A percentile compares a stretch with the other conserved stretches of the same genome.
These are phyloP conservation scores for Orchesella flavescens DNA, from an alignment of 2,888 invertebrate genomes.

Conservation along the genomic window DNA sequence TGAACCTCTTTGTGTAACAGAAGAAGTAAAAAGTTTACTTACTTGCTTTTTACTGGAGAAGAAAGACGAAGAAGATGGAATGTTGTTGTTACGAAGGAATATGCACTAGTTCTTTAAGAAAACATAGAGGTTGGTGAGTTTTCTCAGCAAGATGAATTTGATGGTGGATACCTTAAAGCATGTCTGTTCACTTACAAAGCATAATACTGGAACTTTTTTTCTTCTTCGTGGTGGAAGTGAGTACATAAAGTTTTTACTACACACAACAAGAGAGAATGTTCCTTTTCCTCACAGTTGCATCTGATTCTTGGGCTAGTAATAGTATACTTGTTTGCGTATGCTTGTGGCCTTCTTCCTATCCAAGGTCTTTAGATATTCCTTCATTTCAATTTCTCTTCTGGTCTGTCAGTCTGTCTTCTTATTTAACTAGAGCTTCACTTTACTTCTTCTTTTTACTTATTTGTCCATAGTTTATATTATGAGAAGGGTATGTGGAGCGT, in stretches of 20 bases:
- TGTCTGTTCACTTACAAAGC: slow-evolving; percentile 27
- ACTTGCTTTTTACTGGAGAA: slow-evolving; percentile 52
- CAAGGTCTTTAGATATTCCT: slow-evolving; percentile 51
- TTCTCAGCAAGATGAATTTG: slow-evolving; percentile 10
- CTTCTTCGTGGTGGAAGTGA: slow-evolving; percentile 10
- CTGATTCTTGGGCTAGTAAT: no score
- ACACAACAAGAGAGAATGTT: slow-evolving; percentile 21
- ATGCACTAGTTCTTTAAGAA: slow-evolving; percentile 56
- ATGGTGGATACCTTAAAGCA: slow-evolving; percentile 30
- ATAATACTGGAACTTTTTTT: background rate
- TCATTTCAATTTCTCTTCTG: slow-evolving; percentile 46
- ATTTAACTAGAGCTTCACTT: slow-evolving; percentile 41
- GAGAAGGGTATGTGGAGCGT: slow-evolving; percentile 30
- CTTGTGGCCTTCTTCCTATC: slow-evolving; percentile 48
- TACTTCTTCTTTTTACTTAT: slow-evolving; percentile 18
- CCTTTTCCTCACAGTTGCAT: no score
- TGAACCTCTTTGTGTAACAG: slow-evolving; percentile 30
- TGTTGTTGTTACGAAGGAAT: slow-evolving; percentile 57
- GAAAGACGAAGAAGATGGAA: slow-evolving; percentile 45
- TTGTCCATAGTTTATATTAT: slow-evolving; percentile 24
- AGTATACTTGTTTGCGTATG: slow-evolving; percentile 29
- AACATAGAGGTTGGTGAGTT: slow-evolving; percentile 29
- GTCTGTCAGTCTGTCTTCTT: slow-evolving; percentile 25
- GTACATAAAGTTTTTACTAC: slow-evolving; percentile 39
- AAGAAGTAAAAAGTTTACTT: slow-evolving; percentile 57